phyloP scores from a whole-genome alignment of 2,888 invertebrate genomes.

The Dioctria linearis region DNA sequence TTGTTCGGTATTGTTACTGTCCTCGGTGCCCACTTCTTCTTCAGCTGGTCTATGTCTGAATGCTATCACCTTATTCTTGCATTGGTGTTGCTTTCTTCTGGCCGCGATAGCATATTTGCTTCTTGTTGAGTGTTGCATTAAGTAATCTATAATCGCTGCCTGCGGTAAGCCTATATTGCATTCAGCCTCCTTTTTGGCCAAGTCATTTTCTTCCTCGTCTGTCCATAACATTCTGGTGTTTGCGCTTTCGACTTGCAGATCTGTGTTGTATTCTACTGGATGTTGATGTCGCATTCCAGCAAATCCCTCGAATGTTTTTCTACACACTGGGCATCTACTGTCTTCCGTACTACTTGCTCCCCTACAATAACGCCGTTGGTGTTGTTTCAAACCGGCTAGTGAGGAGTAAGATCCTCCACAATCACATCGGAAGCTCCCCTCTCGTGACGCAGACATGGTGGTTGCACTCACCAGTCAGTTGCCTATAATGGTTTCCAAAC shows the following conservation, averaged over 20 bases:
- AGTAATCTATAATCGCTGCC: not conserved
- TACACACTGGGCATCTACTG: not conserved
- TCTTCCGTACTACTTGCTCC: not conserved
- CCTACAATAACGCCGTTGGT: not conserved
- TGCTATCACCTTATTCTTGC: no score
- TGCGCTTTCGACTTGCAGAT: not conserved
- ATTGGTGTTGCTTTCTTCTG: not conserved
- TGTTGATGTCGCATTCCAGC: not conserved
- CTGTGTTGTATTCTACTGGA: not conserved
- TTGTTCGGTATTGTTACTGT: no score
- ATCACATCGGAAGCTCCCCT: not conserved
- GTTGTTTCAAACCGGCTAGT: slow-evolving; percentile 1
- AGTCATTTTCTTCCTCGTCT: not conserved
- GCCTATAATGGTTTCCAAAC: no score
- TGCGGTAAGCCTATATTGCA: not conserved
- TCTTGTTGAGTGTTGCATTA: not conserved
- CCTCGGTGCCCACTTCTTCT: no score
- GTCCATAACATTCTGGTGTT: not conserved
- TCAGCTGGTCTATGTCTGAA: no score
- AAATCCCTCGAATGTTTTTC: not conserved
- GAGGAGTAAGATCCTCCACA: slow-evolving; percentile 4
- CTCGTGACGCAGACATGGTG: no score
- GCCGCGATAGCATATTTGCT: not conserved
- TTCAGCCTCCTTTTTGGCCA: not conserved
- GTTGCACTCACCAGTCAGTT: no score